Conservation (phyloP, 2,888 invertebrate genomes). For the Limnephilus marmoratus region DNA sequence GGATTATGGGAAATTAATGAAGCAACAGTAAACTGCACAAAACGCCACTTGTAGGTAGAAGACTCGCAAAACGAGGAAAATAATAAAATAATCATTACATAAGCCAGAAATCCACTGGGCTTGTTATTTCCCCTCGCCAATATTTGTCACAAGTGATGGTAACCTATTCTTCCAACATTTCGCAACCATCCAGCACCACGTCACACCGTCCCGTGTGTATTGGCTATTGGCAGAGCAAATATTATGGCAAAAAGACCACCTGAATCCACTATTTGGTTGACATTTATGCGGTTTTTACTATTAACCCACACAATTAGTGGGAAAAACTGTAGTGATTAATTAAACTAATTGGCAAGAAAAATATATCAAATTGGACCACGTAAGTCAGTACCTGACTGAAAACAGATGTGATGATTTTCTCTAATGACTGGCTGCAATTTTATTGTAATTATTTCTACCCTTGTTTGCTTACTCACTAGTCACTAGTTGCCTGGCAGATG, state of each 20-base stretch:
- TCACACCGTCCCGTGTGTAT: neutral
- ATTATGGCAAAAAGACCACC: neutral
- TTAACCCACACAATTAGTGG: neutral
- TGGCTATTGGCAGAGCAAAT: neutral
- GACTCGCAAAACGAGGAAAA: neutral
- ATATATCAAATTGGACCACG: neutral
- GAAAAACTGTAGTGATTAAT: neutral
- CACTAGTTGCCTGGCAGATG: too few species aligned
- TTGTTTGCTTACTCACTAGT: too few species aligned
- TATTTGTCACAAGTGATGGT: neutral
- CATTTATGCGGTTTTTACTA: neutral
- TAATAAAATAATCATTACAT: neutral
- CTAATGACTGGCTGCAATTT: too few species aligned
- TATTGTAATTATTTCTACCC: too few species aligned
- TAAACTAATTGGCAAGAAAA: neutral
- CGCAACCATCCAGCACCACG: neutral
- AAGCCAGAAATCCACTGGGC: neutral
- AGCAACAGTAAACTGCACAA: too few species aligned
- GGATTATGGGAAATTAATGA: too few species aligned
- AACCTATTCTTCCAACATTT: neutral
- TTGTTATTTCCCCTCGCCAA: neutral
- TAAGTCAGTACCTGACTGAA: neutral
- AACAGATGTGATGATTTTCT: too few species aligned
- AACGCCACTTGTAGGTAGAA: too few species aligned
- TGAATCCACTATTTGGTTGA: neutral